These are phyloP conservation scores for Callaeas wilsoni DNA, from an alignment of 2,113 vertebrate genomes.

Conservation along the genomic window DNA sequence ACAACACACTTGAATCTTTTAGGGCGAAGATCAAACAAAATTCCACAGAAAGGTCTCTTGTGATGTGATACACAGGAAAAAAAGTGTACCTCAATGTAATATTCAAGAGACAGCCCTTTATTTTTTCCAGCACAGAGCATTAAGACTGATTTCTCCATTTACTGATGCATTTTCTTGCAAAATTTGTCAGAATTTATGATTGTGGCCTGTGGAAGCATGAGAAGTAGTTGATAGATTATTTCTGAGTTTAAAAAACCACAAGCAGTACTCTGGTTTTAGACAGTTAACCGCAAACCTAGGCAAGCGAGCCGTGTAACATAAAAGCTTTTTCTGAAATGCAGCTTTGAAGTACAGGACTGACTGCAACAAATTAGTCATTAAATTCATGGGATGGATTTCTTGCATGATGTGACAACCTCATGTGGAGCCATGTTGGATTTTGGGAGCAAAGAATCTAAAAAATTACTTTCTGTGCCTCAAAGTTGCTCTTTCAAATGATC, in stretches of 20 bases:
- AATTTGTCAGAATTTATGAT: not conserved
- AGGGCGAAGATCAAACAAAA: not conserved
- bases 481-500: not conserved
- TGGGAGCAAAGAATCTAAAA: not conserved
- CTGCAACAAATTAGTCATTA: not conserved
- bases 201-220: not conserved
- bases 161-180: not conserved
- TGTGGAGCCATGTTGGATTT: not conserved
- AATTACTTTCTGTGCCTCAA: not conserved
- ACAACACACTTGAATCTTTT: not conserved
- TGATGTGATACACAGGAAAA: not conserved
- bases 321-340: not conserved
- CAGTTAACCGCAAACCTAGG: not conserved
- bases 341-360: not conserved
- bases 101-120: not conserved
- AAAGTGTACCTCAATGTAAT: not conserved
- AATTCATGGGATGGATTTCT: not conserved
- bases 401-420: not conserved
- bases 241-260: not conserved
- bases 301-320: not conserved
- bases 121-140: not conserved
- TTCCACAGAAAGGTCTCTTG: not conserved
- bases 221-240: not conserved
- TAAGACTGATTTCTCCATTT: not conserved
- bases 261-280: not conserved